Evolutionary conservation across 2,888 invertebrate species (phyloP), one percentile per base, ranked within the genome.

Genomic region (Luperina testacea): DNA sequence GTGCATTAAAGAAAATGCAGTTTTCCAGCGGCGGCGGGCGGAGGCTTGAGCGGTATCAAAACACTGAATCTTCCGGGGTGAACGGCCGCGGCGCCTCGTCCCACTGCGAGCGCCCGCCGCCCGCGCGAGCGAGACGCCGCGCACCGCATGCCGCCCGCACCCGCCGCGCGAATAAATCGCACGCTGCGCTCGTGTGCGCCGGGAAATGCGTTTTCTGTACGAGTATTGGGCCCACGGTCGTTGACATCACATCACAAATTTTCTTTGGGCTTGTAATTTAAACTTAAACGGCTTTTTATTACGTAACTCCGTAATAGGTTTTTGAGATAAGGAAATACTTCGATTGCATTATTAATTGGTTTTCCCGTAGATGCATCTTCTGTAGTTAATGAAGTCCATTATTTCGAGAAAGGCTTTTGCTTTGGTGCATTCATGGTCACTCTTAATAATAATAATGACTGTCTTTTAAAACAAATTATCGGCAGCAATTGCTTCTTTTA

Each of bases 51-150:
- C 94, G 94, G 95, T 96, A 97, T 96, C 96, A 97, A 96, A 97
- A 97, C 96, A 97, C 94, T 96, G 96, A 94, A 96, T 97, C 95
- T 96, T 96, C 96, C 96, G 97, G 96, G 97, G 97, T 97, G 95
- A 96, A 96, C 92, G 96, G 90, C 96, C 97, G 91, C 90, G 86
- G 90, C 87, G 91, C 92, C 93, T 92, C 93, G 92, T 92, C 91
- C 92, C 94, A 92, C 94, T 92, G 91, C 92, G 91, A 92, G 92
- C 92, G 92, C 92, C 89, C 89, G 89, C 92, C 94, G 87, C 94
- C 91, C 93, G 92, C 92, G 89, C 91, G 85, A 84, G 86, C 85
- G 86, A 75, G 90, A 90, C 92, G 90, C 91, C 91, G 88, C 91
- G 94, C 95, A 94, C 90, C 57, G 45, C 72, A n/a, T 91, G 90